These are phyloP conservation scores for Microtus ochrogaster DNA, from an alignment of 2,113 vertebrate species.

Conservation along the genomic window DNA sequence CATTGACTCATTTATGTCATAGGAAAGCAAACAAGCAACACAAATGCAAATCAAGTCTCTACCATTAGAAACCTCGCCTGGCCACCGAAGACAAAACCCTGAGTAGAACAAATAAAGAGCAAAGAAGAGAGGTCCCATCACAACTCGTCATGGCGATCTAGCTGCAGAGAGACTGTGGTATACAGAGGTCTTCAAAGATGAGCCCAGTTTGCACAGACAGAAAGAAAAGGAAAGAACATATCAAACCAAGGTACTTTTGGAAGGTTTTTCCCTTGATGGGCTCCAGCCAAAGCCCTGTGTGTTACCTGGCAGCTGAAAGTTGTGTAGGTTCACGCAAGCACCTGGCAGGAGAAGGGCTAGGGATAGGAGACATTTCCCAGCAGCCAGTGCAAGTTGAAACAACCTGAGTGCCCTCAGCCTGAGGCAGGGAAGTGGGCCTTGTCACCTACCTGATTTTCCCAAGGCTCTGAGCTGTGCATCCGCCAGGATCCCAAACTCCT, in stretches of 20 bases:
- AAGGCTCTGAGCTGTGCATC: constrained; percentile 63
- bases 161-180: not conserved
- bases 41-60: constrained; percentile 2
- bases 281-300: not conserved
- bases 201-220: not conserved
- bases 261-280: not conserved
- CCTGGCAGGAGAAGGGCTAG: not conserved
- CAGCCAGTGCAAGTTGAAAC: not conserved
- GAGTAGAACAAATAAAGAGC: not conserved
- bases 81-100: not conserved
- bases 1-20: not conserved
- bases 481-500: constrained; percentile 31
- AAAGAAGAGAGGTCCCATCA: not conserved
- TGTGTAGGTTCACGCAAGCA: fast-evolving
- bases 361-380: not conserved
- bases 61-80: not conserved
- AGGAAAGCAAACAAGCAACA: not conserved
- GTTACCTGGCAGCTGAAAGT: not conserved
- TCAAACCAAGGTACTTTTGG: not conserved
- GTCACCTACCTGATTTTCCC: constrained; percentile 65
- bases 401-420: not conserved
- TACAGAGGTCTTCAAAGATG: not conserved
- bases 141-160: not conserved
- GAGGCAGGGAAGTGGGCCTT: not conserved
- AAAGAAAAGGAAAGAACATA: not conserved